These are phyloP conservation scores for Toxotes chatareus DNA, from an alignment of 2,113 vertebrate genomes.

Conservation along the genomic window DNA sequence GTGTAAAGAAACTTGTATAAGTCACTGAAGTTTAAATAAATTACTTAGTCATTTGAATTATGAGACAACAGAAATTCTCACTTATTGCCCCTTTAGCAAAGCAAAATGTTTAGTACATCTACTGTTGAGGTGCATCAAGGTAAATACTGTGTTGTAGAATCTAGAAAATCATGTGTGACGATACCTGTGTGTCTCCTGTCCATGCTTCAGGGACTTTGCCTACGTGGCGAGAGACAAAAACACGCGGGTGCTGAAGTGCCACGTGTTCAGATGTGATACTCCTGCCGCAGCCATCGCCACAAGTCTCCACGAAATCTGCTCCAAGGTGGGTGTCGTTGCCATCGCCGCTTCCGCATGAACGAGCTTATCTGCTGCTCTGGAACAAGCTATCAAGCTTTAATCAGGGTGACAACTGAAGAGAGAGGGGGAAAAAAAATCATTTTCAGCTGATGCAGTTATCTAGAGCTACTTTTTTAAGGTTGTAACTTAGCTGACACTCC, in stretches of 20 bases:
- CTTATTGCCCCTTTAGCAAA: conserved; percentile 19
- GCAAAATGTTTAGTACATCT: conserved; percentile 1
- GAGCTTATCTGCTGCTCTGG: conserved; percentile 37
- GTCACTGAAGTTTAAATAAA: neutral
- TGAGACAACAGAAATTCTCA: neutral
- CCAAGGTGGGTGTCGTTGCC: conserved; percentile 86
- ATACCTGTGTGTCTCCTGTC: conserved; percentile 12
- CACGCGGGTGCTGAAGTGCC: conserved; percentile 96
- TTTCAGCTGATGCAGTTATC: conserved; percentile 10
- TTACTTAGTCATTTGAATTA: neutral
- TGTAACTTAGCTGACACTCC: neutral
- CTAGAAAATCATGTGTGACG: neutral
- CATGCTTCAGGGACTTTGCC: conserved; percentile 91
- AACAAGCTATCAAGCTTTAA: conserved; percentile 34
- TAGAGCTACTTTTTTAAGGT: neutral
- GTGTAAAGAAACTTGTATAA: neutral
- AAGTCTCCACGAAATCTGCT: conserved; percentile 97
- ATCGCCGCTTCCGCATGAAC: neutral
- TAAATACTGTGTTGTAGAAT: neutral
- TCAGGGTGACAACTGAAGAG: neutral
- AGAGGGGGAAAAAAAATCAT: neutral
- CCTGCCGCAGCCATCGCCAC: conserved; percentile 97
- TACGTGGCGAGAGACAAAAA: conserved; percentile 98
- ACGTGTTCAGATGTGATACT: conserved; percentile 98
- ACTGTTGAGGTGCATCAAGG: neutral